A percentile compares a stretch with the other conserved stretches of the same genome.
Evolutionary conservation across 2,797 vertebrate genomes (phyloP).

Genomic region (Thamnophis elegans): DNA sequence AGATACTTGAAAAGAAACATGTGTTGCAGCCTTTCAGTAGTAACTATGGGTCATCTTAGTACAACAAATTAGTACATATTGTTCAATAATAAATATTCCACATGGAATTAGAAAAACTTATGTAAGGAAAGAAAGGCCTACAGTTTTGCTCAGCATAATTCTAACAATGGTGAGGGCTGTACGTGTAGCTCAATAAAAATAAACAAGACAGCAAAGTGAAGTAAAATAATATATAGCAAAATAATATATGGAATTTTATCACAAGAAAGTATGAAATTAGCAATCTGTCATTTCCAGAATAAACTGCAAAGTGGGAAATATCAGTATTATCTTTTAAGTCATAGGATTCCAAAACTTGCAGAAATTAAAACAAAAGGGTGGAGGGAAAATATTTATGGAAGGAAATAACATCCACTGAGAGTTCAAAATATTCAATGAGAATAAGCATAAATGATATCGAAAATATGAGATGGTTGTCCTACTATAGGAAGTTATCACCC

Average conservation of each 20-base stretch:
- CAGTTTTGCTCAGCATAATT: constrained; percentile 11
- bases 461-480: background rate
- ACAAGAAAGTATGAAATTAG: background rate
- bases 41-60: constrained; percentile 7
- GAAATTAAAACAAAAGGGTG: background rate
- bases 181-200: background rate
- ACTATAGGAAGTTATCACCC: too few species aligned
- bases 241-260: background rate
- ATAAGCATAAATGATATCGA: background rate
- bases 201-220: background rate
- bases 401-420: background rate
- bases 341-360: background rate
- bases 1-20: constrained; percentile 42
- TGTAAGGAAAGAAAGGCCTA: background rate
- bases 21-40: constrained; percentile 2
- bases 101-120: background rate
- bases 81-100: constrained; percentile 19
- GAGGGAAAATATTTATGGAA: background rate
- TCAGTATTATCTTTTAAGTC: background rate
- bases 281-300: constrained; percentile 18
- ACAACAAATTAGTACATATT: constrained; percentile 19
- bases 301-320: constrained; percentile 24
- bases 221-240: background rate
- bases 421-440: background rate
- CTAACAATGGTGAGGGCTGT: background rate